These are phyloP conservation scores for Homarus gammarus DNA, from an alignment of 2,888 invertebrate genomes.

Conservation along the genomic window DNA sequence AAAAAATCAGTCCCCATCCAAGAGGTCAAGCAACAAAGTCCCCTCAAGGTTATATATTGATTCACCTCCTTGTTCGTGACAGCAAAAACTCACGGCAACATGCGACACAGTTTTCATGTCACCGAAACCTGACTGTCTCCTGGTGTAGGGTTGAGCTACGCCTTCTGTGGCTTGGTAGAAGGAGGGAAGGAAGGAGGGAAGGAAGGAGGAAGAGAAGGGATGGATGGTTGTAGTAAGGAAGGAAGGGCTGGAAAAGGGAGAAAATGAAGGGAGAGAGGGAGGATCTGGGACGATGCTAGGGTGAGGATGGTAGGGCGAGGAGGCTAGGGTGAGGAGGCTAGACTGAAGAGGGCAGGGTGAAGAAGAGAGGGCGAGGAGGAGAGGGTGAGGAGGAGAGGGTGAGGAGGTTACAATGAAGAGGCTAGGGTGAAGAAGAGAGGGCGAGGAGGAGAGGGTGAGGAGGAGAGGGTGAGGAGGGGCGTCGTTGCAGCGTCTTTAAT, in stretches of 20 bases:
- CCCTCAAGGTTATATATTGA: constrained; percentile 16
- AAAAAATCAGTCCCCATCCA: no score
- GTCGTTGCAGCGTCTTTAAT: constrained; percentile 3
- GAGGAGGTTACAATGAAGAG: no score
- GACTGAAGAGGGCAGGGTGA: not conserved
- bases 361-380: not conserved
- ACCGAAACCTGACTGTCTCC: not conserved
- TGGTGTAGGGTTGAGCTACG: not conserved
- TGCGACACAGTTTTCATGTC: not conserved
- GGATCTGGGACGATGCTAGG: no score
- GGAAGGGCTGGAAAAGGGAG: not conserved
- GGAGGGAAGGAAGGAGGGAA: not conserved
- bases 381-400: not conserved
- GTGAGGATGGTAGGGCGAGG: no score
- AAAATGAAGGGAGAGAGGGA: no score
- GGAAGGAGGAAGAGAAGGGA: not conserved
- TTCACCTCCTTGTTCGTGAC: constrained; percentile 3
- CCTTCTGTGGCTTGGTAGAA: no score
- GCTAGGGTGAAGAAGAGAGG: no score
- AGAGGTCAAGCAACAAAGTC: no score
- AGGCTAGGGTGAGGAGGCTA: no score
- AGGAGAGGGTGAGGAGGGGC: not conserved
- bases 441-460: not conserved
- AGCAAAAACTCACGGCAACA: constrained; percentile 1
- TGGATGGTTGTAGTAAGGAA: not conserved